Conservation (phyloP, 2,797 vertebrate species). For the Anguilla marmorata region DNA sequence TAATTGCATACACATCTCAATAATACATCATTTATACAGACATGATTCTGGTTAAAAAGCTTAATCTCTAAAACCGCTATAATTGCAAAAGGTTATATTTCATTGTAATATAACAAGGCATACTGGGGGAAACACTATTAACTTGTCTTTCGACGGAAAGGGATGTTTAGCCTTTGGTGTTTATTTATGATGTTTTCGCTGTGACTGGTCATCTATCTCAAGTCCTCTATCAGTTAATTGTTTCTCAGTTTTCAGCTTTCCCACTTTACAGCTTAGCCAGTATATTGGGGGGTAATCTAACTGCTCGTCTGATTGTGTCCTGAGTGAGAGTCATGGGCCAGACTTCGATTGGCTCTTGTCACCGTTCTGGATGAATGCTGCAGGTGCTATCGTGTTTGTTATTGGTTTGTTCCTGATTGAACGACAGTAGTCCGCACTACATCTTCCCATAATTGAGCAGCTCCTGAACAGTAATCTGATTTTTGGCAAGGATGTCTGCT, state of each 20-base stretch:
- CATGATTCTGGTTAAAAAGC: neutral
- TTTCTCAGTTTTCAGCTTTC: neutral
- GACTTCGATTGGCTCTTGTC: constrained; percentile 32
- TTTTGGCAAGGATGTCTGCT: constrained; percentile 40
- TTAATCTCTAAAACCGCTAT: neutral
- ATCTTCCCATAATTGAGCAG: constrained; percentile 55
- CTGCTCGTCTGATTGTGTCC: constrained; percentile 27
- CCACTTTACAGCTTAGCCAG: neutral
- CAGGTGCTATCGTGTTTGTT: constrained; percentile 29
- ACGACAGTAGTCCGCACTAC: constrained; percentile 48
- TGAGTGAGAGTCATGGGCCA: constrained; percentile 26
- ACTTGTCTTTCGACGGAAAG: neutral
- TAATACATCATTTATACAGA: neutral
- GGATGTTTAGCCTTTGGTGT: neutral
- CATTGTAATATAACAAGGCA: neutral
- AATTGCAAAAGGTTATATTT: neutral
- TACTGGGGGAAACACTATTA: neutral
- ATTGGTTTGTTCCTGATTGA: constrained; percentile 54
- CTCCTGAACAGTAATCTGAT: constrained; percentile 53
- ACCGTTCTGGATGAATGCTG: constrained; percentile 13
- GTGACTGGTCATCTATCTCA: neutral
- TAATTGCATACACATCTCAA: neutral
- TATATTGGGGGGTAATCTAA: constrained; percentile 14
- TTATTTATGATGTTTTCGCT: constrained; percentile 6
- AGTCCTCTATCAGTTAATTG: constrained; percentile 26